phyloP scores from a whole-genome alignment of 2,888 invertebrate genomes.

The Xanthostigma xanthostigma region DNA sequence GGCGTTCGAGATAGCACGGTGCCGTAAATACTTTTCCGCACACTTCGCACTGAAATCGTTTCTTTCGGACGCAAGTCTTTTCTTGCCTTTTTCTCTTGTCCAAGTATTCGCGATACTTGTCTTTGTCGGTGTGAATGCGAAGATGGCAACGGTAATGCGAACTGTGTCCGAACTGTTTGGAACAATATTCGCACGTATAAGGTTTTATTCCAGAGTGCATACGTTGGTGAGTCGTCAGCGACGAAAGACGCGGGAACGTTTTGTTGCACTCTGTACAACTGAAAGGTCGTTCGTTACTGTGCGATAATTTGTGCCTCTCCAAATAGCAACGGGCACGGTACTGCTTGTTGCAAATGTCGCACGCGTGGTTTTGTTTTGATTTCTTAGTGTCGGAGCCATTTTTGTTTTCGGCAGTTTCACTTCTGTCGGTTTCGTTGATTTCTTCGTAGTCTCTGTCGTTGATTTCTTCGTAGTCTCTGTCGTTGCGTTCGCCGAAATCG shows the following conservation, averaged over 20 bases:
- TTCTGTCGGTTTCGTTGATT: neutral
- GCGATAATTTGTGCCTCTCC: neutral
- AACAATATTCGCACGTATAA: slow-evolving; percentile 4
- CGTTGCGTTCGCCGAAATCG: no score
- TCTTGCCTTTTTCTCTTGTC: neutral
- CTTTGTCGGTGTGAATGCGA: slow-evolving; percentile 2
- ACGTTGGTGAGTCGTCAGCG: slow-evolving; percentile 2
- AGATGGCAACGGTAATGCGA: slow-evolving; percentile 1
- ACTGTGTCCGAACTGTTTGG: slow-evolving; percentile 1
- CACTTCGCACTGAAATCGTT: slow-evolving; percentile 16
- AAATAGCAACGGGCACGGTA: neutral
- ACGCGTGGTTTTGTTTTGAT: neutral
- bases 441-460: neutral
- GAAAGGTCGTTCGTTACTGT: neutral
- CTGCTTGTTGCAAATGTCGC: neutral
- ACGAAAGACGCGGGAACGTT: slow-evolving; percentile 1
- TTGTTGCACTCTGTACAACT: slow-evolving; percentile 1
- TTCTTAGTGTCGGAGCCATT: neutral
- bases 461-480: neutral
- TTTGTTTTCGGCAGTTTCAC: neutral
- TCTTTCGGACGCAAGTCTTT: slow-evolving; percentile 11
- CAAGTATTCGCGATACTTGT: slow-evolving; percentile 1
- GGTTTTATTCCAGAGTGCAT: slow-evolving; percentile 3
- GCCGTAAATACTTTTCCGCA: slow-evolving; percentile 15
- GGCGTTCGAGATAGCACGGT: slow-evolving; percentile 18